Evolutionary conservation across 2,888 invertebrate genomes (phyloP), one percentile per base, ranked within the genome.

Genomic region (Leucophora obtusa): DNA sequence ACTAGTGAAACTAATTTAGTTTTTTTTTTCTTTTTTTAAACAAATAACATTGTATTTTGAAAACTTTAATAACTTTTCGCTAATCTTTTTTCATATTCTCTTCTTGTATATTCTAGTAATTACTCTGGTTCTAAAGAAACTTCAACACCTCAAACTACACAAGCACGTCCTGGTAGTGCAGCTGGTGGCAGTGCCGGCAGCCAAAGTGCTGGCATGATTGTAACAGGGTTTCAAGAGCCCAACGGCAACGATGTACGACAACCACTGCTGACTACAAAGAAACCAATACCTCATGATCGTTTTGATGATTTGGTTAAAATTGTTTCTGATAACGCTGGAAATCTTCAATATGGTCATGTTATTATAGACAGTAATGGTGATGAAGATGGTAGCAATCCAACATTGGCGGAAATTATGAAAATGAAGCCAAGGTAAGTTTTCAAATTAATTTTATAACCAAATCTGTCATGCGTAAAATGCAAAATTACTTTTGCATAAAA

Each of bases 331-430:
- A 82, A 83, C 33, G 72, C 85, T 2, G 79, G 83, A 5, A 85
- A 84, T 77, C 58, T 50, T 4, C 87, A 87, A 62, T 88, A 88
- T 66, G 80, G 85, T 7, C 89, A 89, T 79, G 91, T 92, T 14
- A 86, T 92, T 51, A 86, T 90, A 75, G 91, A 91, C 33, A 74
- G 51, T 14, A 70, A 79, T 51, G 73, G 84, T 11, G 89, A 93
- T 14, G 92, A 92, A 73, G 73, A 82, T 18, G 80, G 80, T 18
- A 89, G 93, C 82, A 95, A 95, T 89, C 95, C 95, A 0, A 93
- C 93, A 4, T 91, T 96, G 76, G 94, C 92, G 0, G 93, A 95
- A 85, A 90, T 95, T 89, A 93, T 94, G 86, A 93, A 90, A 73
- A 87, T 91, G 47, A 86, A 87, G 83, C 84, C 89, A 56, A 89